Conservation (phyloP, 2,888 invertebrate genomes). For the Cataglyphis altisquamis region DNA sequence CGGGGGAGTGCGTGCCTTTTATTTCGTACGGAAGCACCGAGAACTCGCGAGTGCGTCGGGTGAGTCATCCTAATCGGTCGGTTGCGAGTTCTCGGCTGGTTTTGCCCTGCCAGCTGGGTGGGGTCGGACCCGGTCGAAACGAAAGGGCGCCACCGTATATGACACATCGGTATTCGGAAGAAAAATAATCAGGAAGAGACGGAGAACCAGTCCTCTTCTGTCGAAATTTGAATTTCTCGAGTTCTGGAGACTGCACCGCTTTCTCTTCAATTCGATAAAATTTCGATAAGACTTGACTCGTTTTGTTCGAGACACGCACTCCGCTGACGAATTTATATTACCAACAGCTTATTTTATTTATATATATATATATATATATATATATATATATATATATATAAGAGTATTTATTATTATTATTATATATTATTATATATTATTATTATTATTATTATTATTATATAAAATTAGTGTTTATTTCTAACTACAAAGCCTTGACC, state of each 20-base stretch:
- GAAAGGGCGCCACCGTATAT: constrained; percentile 25
- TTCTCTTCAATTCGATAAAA: neutral
- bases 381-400: no score
- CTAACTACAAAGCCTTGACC: neutral
- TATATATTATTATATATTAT: no score
- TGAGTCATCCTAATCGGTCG: constrained; percentile 43
- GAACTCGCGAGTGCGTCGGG: constrained; percentile 1
- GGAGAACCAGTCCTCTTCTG: neutral
- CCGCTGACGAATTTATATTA: neutral
- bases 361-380: no score
- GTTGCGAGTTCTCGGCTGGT: constrained; percentile 23
- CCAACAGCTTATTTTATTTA: neutral
- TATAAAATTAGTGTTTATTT: neutral
- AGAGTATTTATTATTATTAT: no score
- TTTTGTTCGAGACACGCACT: neutral
- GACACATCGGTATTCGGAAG: neutral
- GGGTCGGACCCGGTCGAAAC: constrained; percentile 25
- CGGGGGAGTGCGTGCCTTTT: constrained; percentile 21
- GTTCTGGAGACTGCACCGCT: neutral
- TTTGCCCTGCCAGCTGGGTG: constrained; percentile 24
- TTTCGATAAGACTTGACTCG: neutral
- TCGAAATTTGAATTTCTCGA: neutral
- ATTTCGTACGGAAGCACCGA: constrained; percentile 41
- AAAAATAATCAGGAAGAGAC: constrained; percentile 7
- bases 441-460: no score